These are phyloP conservation scores for Lasiurus borealis DNA, from an alignment of 2,113 vertebrate species.

Conservation along the genomic window DNA sequence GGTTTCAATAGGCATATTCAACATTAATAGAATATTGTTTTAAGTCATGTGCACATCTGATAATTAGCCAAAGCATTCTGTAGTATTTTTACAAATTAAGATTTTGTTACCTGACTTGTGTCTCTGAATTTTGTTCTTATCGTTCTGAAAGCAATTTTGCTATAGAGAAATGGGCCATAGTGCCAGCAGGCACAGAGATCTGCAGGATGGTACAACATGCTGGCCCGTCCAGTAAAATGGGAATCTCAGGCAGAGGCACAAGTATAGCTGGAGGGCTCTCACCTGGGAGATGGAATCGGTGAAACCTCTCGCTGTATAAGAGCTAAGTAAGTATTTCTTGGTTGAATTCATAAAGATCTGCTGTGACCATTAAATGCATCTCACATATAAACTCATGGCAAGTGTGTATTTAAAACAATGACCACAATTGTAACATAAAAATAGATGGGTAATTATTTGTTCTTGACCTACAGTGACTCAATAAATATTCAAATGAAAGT, in stretches of 20 bases:
- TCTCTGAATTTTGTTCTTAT: slow-evolving; percentile 24
- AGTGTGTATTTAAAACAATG: background rate
- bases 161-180: background rate
- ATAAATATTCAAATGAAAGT: background rate
- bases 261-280: background rate
- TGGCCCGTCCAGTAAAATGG: background rate
- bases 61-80: slow-evolving; percentile 10
- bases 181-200: background rate
- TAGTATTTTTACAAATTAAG: background rate
- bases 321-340: background rate
- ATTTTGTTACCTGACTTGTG: background rate
- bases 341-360: background rate
- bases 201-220: background rate
- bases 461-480: background rate
- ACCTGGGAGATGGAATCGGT: background rate
- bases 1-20: background rate
- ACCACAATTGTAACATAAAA: background rate
- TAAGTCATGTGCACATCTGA: background rate
- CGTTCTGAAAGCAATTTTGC: background rate
- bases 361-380: background rate
- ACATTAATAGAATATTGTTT: background rate
- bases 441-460: slow-evolving; percentile 14
- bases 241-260: background rate
- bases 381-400: background rate
- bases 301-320: background rate